These are phyloP conservation scores for Enteromius unitaeniatus DNA, from an alignment of 2,797 vertebrate species.

Conservation along the genomic window DNA sequence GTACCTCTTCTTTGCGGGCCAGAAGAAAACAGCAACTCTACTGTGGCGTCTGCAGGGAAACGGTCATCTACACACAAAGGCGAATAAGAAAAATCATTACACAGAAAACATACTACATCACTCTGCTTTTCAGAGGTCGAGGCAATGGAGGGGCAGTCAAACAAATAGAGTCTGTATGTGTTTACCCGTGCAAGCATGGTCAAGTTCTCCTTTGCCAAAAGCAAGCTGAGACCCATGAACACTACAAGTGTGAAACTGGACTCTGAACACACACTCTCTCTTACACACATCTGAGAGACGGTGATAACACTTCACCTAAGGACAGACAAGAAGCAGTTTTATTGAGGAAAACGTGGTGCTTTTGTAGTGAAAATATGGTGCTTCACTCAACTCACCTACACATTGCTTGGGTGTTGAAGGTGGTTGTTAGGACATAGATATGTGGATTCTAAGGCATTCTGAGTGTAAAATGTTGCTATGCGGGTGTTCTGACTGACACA, in stretches of 20 bases:
- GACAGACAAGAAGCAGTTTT: slow-evolving; percentile 3
- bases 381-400: background rate
- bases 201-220: slow-evolving; percentile 90
- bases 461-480: background rate
- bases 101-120: background rate
- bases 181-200: slow-evolving; percentile 85
- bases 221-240: slow-evolving; percentile 87
- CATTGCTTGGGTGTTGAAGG: background rate
- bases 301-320: slow-evolving; percentile 91
- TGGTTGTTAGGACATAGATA: background rate
- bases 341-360: background rate
- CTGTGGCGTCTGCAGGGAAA: slow-evolving; percentile 86
- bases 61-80: slow-evolving; percentile 81
- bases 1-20: slow-evolving; percentile 87
- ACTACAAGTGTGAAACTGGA: slow-evolving; percentile 93
- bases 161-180: background rate
- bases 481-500: background rate
- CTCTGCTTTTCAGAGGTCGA: background rate
- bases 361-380: background rate
- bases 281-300: slow-evolving; percentile 77
- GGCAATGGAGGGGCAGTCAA: background rate
- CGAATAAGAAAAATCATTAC: background rate
- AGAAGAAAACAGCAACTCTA: slow-evolving; percentile 88
- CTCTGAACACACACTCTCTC: slow-evolving; percentile 87
- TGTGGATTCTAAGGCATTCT: background rate